phyloP scores from a whole-genome alignment of 2,797 vertebrate species.

The Hylomyscus alleni region DNA sequence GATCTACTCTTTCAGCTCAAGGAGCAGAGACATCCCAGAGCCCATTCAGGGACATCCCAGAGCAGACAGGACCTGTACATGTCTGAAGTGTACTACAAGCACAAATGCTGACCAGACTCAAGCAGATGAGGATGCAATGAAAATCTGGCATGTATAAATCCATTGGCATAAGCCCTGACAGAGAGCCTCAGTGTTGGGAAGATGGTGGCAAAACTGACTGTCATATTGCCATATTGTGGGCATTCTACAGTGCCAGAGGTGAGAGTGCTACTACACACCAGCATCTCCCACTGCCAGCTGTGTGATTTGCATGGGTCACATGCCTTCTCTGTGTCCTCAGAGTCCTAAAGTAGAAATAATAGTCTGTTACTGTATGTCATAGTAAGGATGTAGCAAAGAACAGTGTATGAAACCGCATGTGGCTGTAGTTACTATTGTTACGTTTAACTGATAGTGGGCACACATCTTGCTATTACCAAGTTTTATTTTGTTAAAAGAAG shows the following conservation, averaged over 20 bases:
- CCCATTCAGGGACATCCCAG: background rate
- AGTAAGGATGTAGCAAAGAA: background rate
- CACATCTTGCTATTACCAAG: background rate
- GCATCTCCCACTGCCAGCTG: background rate
- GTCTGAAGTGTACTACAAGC: background rate
- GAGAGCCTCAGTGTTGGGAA: background rate
- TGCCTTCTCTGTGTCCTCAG: background rate
- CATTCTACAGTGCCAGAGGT: background rate
- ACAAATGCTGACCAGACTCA: background rate
- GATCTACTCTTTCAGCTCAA: background rate
- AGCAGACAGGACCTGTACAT: background rate
- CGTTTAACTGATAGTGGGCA: background rate
- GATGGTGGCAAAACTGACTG: background rate
- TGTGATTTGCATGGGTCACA: background rate
- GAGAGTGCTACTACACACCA: accelerated
- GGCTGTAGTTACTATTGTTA: background rate
- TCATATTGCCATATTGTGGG: background rate
- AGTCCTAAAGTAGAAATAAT: background rate
- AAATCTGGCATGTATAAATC: background rate
- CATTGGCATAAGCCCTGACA: background rate
- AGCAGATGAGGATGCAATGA: background rate
- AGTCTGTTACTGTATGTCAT: background rate
- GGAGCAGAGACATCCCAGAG: background rate
- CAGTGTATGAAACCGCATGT: background rate
- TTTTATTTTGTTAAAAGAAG: slow-evolving; percentile 42